A percentile compares a stretch with the other conserved stretches of the same genome.
Evolutionary conservation across 2,888 invertebrate genomes (phyloP).

Genomic region (Masnerella sp.): DNA sequence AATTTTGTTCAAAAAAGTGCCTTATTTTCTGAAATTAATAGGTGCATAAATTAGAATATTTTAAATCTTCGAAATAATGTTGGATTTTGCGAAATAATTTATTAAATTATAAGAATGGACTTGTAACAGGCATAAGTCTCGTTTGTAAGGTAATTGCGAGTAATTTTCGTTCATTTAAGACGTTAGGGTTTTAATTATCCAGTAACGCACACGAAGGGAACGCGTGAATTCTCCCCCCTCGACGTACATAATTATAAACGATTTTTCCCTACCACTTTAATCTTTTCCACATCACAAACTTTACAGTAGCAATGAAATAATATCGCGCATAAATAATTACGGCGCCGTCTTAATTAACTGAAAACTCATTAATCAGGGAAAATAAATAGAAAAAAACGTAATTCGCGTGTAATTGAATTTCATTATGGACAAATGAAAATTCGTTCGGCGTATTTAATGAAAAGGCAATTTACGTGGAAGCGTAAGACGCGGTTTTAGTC

Average conservation of each 20-base stretch:
- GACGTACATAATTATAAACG: slow-evolving; percentile 38
- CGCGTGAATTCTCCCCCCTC: slow-evolving; percentile 33
- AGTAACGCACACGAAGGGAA: slow-evolving; percentile 15
- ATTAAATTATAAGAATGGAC: background rate
- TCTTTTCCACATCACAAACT: slow-evolving; percentile 23
- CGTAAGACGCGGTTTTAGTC: too few relatives aligned
- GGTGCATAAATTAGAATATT: too few relatives aligned
- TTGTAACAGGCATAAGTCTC: slow-evolving; percentile 5
- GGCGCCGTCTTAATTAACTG: slow-evolving; percentile 15
- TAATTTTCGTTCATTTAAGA: slow-evolving; percentile 34
- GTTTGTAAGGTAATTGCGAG: slow-evolving; percentile 24
- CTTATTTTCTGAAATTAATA: background rate
- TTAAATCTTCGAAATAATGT: background rate
- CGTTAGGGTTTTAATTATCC: slow-evolving; percentile 37
- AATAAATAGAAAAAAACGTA: background rate
- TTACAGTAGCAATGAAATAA: slow-evolving; percentile 32
- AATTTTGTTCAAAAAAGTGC: background rate
- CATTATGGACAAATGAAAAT: background rate
- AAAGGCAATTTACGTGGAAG: slow-evolving; percentile 9
- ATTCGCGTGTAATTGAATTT: slow-evolving; percentile 15
- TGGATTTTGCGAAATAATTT: background rate
- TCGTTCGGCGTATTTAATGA: slow-evolving; percentile 4
- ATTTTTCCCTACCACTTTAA: slow-evolving; percentile 23
- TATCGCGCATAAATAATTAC: slow-evolving; percentile 23
- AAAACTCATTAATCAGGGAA: slow-evolving; percentile 9